Conservation (phyloP, 2,113 vertebrate species). For the Orycteropus afer region DNA sequence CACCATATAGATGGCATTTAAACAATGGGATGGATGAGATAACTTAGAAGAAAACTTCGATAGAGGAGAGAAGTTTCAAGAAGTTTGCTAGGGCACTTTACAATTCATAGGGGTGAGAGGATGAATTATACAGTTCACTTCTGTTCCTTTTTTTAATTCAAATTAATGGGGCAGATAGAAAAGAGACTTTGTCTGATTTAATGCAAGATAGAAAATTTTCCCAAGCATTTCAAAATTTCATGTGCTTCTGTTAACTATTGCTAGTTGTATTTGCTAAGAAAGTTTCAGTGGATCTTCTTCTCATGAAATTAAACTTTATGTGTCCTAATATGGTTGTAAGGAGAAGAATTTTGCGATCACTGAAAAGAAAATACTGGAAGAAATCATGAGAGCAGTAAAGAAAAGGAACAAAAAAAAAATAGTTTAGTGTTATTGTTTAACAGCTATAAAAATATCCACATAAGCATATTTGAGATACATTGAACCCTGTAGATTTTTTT, state of each 20-base stretch:
- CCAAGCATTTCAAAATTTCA: background rate
- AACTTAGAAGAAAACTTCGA: background rate
- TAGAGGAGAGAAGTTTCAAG: background rate
- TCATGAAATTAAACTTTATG: accelerated
- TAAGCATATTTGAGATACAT: background rate
- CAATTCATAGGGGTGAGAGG: background rate
- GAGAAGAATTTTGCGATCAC: background rate
- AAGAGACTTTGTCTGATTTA: background rate
- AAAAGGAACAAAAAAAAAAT: background rate
- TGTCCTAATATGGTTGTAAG: background rate
- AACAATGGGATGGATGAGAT: background rate
- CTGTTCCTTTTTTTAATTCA: background rate
- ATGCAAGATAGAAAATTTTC: background rate
- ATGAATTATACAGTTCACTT: background rate
- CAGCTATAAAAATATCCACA: background rate
- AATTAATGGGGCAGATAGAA: background rate
- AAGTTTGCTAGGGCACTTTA: background rate
- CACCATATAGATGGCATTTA: background rate
- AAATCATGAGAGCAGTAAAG: background rate
- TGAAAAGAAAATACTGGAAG: background rate
- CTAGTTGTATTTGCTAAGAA: background rate
- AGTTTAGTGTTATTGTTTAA: background rate
- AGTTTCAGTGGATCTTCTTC: background rate
- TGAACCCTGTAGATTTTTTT: background rate
- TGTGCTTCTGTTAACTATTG: background rate